Evolutionary conservation across 2,888 invertebrate species (phyloP).

Genomic region (Caenorhabditis sp.): DNA sequence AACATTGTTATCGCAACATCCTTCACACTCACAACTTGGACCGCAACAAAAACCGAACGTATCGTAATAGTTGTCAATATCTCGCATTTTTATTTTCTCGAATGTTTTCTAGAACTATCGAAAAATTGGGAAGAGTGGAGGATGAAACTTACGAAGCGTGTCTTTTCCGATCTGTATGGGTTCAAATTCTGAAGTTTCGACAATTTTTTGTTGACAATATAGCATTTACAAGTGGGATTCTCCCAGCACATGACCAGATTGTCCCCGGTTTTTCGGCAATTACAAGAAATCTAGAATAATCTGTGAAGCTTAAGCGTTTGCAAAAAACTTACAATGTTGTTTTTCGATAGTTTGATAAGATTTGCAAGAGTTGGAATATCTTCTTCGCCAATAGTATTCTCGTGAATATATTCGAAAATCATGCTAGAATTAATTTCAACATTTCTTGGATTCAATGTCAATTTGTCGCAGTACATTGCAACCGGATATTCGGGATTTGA

Average conservation of each 20-base stretch:
- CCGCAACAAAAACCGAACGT: neutral
- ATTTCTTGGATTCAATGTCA: neutral
- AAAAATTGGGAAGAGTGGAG: neutral
- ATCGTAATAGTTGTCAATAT: conserved; percentile 4
- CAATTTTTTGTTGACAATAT: conserved; percentile 4
- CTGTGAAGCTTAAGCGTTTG: neutral
- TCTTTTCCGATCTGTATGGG: neutral
- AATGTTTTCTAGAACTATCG: conserved; percentile 15
- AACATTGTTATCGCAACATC: conserved; percentile 16
- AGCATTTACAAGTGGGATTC: conserved; percentile 16
- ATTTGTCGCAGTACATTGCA: neutral
- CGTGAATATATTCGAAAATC: neutral
- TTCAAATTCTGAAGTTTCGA: conserved; percentile 3
- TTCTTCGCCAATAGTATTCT: neutral
- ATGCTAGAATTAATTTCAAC: neutral
- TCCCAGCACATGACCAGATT: conserved; percentile 6
- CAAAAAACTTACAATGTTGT: neutral
- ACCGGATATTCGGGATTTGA: neutral
- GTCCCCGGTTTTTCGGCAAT: neutral
- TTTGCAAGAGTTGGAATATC: neutral
- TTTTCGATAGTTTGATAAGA: neutral
- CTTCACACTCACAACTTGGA: conserved; percentile 10
- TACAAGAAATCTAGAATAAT: conserved; percentile 16
- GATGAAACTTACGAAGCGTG: conserved; percentile 9
- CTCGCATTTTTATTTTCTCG: conserved; percentile 1